A percentile compares a stretch with the other conserved stretches of the same genome.
These are phyloP conservation scores for Macroramphosus scolopax DNA, from an alignment of 2,797 vertebrate genomes.

Conservation along the genomic window DNA sequence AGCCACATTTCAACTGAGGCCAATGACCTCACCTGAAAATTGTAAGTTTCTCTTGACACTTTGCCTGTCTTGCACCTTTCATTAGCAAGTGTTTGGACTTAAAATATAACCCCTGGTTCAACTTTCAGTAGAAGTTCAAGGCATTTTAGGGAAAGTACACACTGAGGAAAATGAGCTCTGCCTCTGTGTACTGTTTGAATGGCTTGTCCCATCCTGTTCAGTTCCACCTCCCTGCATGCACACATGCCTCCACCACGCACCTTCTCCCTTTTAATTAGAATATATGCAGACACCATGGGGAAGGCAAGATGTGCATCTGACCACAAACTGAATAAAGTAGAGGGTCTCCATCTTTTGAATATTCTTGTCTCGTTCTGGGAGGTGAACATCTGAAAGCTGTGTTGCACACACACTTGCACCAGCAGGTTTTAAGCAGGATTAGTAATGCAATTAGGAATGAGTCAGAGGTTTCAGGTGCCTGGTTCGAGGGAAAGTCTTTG, in stretches of 20 bases:
- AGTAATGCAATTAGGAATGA: constrained; percentile 51
- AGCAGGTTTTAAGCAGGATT: constrained; percentile 51
- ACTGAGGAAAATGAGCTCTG: constrained; percentile 14
- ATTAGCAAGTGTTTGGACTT: constrained; percentile 44
- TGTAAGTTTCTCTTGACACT: constrained; percentile 44
- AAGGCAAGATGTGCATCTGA: too few relatives aligned
- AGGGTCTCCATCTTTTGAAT: too few relatives aligned
- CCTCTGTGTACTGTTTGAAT: constrained; percentile 49
- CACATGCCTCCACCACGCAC: constrained; percentile 21
- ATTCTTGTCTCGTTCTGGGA: constrained; percentile 21
- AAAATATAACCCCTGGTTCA: constrained; percentile 51
- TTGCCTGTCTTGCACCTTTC: constrained; percentile 58
- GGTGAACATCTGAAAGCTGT: constrained; percentile 27
- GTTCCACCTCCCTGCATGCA: constrained; percentile 51
- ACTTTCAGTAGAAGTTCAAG: constrained; percentile 58
- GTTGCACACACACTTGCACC: constrained; percentile 44
- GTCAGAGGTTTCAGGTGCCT: constrained; percentile 58
- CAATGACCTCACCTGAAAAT: constrained; percentile 29
- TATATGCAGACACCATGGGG: constrained; percentile 31
- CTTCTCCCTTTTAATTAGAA: constrained; percentile 67
- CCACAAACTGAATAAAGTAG: too few relatives aligned
- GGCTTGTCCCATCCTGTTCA: constrained; percentile 75
- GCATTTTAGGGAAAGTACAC: constrained; percentile 52
- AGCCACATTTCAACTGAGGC: constrained; percentile 2
- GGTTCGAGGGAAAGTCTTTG: constrained; percentile 25